Evolutionary conservation across 2,797 vertebrate genomes (phyloP).

Genomic region (Chaunax sp.): DNA sequence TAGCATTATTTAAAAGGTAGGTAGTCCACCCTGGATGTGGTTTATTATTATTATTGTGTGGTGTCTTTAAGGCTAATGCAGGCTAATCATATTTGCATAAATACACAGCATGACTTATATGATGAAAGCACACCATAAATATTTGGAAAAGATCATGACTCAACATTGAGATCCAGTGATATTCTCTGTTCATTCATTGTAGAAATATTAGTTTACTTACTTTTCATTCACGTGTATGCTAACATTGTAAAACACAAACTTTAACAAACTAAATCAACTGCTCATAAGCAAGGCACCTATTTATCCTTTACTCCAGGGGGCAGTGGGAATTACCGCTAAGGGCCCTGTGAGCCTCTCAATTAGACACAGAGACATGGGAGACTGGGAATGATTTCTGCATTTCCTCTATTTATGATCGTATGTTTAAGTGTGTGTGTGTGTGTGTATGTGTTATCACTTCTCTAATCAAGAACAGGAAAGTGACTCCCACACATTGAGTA

Average conservation of each 20-base stretch:
- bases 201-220: not conserved
- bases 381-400: slow-evolving; percentile 68
- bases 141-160: too few species aligned
- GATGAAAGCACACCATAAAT: too few species aligned
- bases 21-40: too few species aligned
- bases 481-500: slow-evolving; percentile 59
- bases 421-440: slow-evolving; percentile 21
- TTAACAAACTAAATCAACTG: slow-evolving; percentile 12
- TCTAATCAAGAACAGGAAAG: slow-evolving; percentile 76
- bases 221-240: not conserved
- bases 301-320: slow-evolving; percentile 37
- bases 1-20: too few species aligned
- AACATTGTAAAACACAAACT: slow-evolving; percentile 2
- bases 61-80: too few species aligned
- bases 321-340: slow-evolving; percentile 45
- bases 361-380: slow-evolving; percentile 74
- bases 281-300: slow-evolving; percentile 34
- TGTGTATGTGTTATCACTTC: slow-evolving; percentile 60
- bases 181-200: too few species aligned
- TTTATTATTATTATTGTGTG: too few species aligned
- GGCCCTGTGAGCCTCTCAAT: slow-evolving; percentile 32
- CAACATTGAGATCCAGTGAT: too few species aligned
- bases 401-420: slow-evolving; percentile 61
- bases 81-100: too few species aligned
- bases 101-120: too few species aligned